Base-by-base conservation (phyloP, 30 jellyfish, hydroid and myxozoan genomes). In the Turritopsis rubra region DNA sequence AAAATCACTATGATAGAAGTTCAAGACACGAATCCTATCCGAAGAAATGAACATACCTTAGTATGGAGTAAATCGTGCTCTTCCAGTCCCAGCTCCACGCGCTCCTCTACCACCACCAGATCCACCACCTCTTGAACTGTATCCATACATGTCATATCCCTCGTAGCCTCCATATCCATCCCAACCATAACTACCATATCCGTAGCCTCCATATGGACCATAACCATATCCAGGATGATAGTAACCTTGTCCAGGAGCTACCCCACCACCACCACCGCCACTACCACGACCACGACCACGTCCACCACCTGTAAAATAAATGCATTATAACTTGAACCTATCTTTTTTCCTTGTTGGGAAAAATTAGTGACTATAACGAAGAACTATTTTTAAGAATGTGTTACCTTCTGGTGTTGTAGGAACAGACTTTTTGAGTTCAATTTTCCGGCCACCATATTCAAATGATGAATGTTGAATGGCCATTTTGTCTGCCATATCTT, bases 401-500 rank as follows among this genome's bases (percentile, higher is more conserved):
- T 3, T 28, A 82, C 85, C 75, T 65, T 71, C 88, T 21, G 53
- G 60, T 41, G 60, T 29, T 5, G 88, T 82, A 23, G 88, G 88
- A 23, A 82, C 88, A 26, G 88, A 82, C 66, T 82, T 82, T 28
- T 82, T 82, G 29, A 82, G 53, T 72, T 82, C 88, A 60, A 82
- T 82, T 18, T 70, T 68, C 28, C 88, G 23, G 29, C 88, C 88
- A 9, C 88, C 88, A 71, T 26, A 82, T 65, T 82, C 88, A 71
- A 82, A 82, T 28, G 88, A 65, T 65, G 88, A 87, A 82, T 82
- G 88, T 82, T 82, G 88, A 82, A 82, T 82, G 30, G 88, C 88
- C 88, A 82, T 82, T 82, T 82, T 82, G 66, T 82, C 88, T 22
- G 88, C 88, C 85, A 82, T 65, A 66, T 82, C 88, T 65, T 68